A percentile compares a stretch with the other conserved stretches of the same genome.
These are phyloP conservation scores for Drosophila fuyamai DNA, from an alignment of 1,140 invertebrate genomes.

Conservation along the genomic window DNA sequence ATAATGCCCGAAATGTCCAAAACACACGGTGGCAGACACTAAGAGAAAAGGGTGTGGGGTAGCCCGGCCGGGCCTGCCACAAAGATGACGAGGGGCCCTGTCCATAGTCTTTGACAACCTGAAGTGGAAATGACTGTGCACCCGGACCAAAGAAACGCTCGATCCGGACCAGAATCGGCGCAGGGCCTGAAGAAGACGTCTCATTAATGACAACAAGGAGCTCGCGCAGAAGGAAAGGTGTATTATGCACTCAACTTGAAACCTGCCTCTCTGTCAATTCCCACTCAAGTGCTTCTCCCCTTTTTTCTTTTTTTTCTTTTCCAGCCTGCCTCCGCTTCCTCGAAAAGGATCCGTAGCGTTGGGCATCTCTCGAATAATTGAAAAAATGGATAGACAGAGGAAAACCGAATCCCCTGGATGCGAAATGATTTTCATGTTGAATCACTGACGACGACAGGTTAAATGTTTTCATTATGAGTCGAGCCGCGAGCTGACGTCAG, in stretches of 20 bases:
- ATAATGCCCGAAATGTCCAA: constrained; percentile 78
- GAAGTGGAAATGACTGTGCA: constrained; percentile 78
- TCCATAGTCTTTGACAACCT: constrained; percentile 69
- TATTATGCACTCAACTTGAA: constrained; percentile 75
- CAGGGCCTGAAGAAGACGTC: constrained; percentile 73
- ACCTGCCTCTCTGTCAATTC: constrained; percentile 68
- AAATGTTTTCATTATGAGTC: constrained; percentile 83
- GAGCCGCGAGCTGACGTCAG: constrained; percentile 56
- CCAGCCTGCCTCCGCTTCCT: constrained; percentile 49
- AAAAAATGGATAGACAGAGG: constrained; percentile 54
- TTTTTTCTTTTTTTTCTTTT: constrained; percentile 2
- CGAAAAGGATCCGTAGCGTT: constrained; percentile 73
- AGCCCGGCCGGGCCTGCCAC: constrained; percentile 39
- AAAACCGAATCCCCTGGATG: constrained; percentile 27
- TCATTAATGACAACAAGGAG: constrained; percentile 84
- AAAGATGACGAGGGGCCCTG: constrained; percentile 67
- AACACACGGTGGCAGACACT: constrained; percentile 41
- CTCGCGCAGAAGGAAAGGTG: constrained; percentile 73
- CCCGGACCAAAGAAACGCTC: constrained; percentile 21
- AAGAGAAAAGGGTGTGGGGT: constrained; percentile 16
- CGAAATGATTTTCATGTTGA: constrained; percentile 60
- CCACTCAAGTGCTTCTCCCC: constrained; percentile 50
- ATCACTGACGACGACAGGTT: constrained; percentile 76
- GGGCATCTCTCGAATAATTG: constrained; percentile 54
- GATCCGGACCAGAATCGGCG: constrained; percentile 29